Conservation (phyloP, 2,888 invertebrate genomes). For the Diaphora mendica region DNA sequence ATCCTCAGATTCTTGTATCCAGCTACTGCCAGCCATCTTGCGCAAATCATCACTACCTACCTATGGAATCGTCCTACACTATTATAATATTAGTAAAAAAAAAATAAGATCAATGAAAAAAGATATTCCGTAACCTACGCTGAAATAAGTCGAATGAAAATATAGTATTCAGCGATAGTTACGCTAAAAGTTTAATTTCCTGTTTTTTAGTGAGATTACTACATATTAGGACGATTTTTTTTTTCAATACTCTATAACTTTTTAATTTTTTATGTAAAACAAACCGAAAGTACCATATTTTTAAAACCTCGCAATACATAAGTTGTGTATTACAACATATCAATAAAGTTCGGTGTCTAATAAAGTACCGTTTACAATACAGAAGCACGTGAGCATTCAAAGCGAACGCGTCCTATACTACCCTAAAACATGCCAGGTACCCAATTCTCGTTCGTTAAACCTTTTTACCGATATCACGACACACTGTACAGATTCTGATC, state of each 20-base stretch:
- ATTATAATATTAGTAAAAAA: too few species aligned
- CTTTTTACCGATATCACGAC: conserved; percentile 44
- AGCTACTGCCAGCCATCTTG: too few species aligned
- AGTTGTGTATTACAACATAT: conserved; percentile 25
- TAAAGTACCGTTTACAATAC: conserved; percentile 28
- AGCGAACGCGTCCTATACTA: conserved; percentile 31
- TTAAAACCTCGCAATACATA: conserved; percentile 14
- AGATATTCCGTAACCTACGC: too few species aligned
- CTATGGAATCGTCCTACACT: too few species aligned
- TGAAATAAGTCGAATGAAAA: too few species aligned
- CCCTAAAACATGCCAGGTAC: conserved; percentile 36
- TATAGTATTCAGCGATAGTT: too few species aligned
- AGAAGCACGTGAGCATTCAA: conserved; percentile 24
- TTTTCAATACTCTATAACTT: neutral
- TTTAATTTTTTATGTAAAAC: neutral
- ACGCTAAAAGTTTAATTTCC: too few species aligned
- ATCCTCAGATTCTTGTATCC: too few species aligned
- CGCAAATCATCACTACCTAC: too few species aligned
- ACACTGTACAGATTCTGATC: conserved; percentile 62
- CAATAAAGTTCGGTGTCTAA: conserved; percentile 30
- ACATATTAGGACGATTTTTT: neutral
- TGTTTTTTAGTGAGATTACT: too few species aligned
- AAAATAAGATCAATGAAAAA: too few species aligned
- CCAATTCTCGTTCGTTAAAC: conserved; percentile 43
- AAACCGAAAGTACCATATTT: conserved; percentile 3